These are phyloP conservation scores for Nautilus pompilius DNA, from an alignment of 1,140 invertebrate species.

Conservation along the genomic window DNA sequence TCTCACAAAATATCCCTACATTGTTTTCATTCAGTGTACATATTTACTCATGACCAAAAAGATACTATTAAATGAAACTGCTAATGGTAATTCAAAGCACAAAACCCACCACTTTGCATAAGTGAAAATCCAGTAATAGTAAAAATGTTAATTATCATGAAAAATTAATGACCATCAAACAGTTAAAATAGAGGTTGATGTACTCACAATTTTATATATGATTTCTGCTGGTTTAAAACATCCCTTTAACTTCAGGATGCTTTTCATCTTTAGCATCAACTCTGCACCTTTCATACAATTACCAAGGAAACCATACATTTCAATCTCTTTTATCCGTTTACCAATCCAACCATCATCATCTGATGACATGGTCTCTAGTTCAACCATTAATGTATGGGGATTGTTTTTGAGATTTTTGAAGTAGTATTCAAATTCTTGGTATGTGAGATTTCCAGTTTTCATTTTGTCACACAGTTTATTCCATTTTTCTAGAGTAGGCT, in stretches of 20 bases:
- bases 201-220: constrained; percentile 14
- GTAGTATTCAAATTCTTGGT: constrained; percentile 13
- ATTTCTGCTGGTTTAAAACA: constrained; percentile 20
- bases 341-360: not conserved
- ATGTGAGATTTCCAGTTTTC: constrained; percentile 12
- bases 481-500: constrained; percentile 11
- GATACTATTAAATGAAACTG: not conserved
- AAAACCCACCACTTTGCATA: not conserved
- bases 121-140: not conserved
- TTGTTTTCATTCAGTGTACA: too few relatives aligned
- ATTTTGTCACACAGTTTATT: constrained; percentile 7
- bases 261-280: constrained; percentile 20
- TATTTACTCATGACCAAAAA: not conserved
- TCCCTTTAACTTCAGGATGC: constrained; percentile 17
- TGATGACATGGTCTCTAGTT: constrained; percentile 7
- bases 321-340: too few relatives aligned
- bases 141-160: not conserved
- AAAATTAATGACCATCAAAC: not conserved
- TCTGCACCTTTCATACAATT: constrained; percentile 18
- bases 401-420: constrained; percentile 9
- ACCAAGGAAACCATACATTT: too few relatives aligned
- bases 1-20: too few relatives aligned
- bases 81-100: not conserved
- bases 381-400: constrained; percentile 9
- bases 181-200: not conserved